Conservation (phyloP, 2,888 invertebrate species). For the Cephus runcator region DNA sequence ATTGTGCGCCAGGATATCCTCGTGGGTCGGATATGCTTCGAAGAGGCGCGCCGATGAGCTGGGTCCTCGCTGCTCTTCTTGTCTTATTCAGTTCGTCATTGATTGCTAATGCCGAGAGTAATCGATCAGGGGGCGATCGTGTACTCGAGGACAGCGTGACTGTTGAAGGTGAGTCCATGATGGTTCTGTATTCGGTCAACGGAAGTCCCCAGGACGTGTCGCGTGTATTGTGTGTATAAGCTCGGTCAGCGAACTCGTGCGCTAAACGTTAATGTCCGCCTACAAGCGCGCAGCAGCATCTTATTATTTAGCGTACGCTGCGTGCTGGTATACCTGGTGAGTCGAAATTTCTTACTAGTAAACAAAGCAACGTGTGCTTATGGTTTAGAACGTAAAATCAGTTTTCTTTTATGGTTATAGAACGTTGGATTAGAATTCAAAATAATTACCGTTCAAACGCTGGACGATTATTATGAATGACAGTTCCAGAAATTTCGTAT, state of each 20-base stretch:
- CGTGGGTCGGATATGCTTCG: not conserved
- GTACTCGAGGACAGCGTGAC: constrained; percentile 66
- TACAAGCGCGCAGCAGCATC: not conserved
- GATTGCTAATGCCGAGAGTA: not conserved
- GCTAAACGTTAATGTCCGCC: not conserved
- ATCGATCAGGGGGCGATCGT: not conserved
- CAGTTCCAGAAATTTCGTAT: not conserved
- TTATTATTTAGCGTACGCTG: not conserved
- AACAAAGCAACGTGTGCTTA: constrained; percentile 1
- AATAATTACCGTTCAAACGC: not conserved
- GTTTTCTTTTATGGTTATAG: not conserved
- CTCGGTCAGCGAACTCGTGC: constrained; percentile 39
- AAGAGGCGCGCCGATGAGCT: constrained; percentile 5
- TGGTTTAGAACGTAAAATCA: not conserved
- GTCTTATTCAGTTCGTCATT: not conserved
- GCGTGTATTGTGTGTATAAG: constrained; percentile 26
- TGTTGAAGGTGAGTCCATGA: constrained; percentile 65
- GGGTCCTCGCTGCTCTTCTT: not conserved
- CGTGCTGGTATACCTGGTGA: not conserved
- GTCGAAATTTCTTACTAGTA: not conserved
- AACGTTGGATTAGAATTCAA: not conserved
- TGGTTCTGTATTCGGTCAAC: constrained; percentile 36
- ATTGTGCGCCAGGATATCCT: not conserved
- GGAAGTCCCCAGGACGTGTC: constrained; percentile 34
- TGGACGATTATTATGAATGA: not conserved